Conservation (phyloP, 2,888 invertebrate genomes). For the Machimus rusticus region DNA sequence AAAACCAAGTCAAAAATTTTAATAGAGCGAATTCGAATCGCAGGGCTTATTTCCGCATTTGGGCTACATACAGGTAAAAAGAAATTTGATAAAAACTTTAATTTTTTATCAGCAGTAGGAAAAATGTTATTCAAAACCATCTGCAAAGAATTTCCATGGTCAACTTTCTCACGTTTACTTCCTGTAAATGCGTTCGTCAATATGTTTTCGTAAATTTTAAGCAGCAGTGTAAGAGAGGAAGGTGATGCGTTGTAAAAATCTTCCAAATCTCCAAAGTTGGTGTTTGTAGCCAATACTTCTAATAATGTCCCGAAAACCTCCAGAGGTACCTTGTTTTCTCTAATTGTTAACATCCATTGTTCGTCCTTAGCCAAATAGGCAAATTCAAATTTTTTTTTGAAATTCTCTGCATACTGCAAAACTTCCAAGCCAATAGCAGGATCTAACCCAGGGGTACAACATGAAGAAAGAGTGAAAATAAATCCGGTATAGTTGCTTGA, state of each 20-base stretch:
- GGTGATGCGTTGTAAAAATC: neutral
- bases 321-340: conserved; percentile 65
- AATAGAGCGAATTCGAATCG: conserved; percentile 66
- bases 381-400: conserved; percentile 51
- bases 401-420: conserved; percentile 50
- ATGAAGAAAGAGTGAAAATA: conserved; percentile 52
- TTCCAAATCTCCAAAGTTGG: conserved; percentile 58
- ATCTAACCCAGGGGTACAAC: neutral
- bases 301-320: conserved; percentile 68
- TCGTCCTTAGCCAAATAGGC: conserved; percentile 43
- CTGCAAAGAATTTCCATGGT: conserved; percentile 57
- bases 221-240: conserved; percentile 46
- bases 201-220: conserved; percentile 53
- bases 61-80: conserved; percentile 57
- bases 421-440: conserved; percentile 49
- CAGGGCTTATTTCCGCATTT: conserved; percentile 59
- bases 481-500: conserved; percentile 53
- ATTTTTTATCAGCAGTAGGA: conserved; percentile 62
- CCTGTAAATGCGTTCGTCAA: conserved; percentile 48
- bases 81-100: conserved; percentile 69
- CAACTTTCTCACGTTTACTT: conserved; percentile 47
- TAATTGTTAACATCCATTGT: conserved; percentile 61
- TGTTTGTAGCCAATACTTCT: conserved; percentile 64
- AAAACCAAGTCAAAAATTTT: conserved; percentile 54
- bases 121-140: conserved; percentile 65